Percentiles rank a stretch among this genome's conserved stretches.
phyloP scores from a whole-genome alignment of 2,888 invertebrate species.

The Diarsia rubi region DNA sequence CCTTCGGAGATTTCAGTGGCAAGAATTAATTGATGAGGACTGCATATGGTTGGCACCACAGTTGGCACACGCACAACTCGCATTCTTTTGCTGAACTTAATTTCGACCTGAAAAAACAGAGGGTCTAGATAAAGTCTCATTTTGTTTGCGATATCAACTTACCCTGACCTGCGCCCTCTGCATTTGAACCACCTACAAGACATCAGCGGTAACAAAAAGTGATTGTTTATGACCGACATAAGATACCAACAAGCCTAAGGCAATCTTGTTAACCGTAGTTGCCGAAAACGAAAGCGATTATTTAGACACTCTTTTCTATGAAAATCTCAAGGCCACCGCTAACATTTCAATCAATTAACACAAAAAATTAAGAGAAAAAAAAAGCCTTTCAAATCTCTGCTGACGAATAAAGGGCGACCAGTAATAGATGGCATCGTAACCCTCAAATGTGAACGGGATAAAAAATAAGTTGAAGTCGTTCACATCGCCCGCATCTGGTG shows the following conservation, averaged over 20 bases:
- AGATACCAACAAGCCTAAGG: not conserved
- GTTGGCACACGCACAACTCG: not conserved
- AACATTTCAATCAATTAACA: conserved; percentile 31
- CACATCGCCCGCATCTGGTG: conserved; percentile 78
- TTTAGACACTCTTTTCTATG: not conserved
- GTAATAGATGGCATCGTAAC: conserved; percentile 70
- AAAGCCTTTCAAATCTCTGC: conserved; percentile 22
- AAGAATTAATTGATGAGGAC: not conserved
- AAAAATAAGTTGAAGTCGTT: conserved; percentile 76
- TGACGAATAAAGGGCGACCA: conserved; percentile 60
- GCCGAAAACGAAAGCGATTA: not conserved
- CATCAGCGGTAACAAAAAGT: too few relatives aligned
- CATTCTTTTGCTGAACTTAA: not conserved
- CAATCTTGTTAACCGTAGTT: not conserved
- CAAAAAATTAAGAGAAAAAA: conserved; percentile 36
- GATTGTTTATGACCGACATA: not conserved
- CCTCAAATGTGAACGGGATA: conserved; percentile 69
- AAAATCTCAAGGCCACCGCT: not conserved
- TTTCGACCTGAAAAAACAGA: not conserved
- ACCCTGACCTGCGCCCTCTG: not conserved
- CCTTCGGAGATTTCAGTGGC: not conserved
- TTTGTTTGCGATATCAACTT: not conserved
- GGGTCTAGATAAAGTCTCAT: not conserved
- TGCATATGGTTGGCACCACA: not conserved
- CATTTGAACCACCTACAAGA: not conserved